These are phyloP conservation scores for Dendrolimus punctatus DNA, from an alignment of 1,140 invertebrate genomes.

Conservation along the genomic window DNA sequence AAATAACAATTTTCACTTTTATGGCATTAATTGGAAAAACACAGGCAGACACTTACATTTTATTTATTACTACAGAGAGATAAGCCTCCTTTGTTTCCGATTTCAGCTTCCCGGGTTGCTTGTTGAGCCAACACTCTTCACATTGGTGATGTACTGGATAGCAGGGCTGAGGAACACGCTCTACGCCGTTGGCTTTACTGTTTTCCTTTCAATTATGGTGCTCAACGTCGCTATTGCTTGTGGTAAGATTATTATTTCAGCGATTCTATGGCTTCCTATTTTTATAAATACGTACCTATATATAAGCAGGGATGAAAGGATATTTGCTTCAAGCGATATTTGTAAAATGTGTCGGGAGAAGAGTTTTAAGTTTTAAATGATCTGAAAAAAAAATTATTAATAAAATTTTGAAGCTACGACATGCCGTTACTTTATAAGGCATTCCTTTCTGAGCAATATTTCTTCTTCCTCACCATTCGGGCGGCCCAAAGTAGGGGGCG, in stretches of 20 bases:
- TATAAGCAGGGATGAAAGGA: no score
- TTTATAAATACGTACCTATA: no score
- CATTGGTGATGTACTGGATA: slow-evolving; percentile 84
- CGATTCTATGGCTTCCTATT: background rate
- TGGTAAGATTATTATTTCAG: slow-evolving; percentile 70
- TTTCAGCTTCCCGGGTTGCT: slow-evolving; percentile 84
- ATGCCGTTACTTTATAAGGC: no score
- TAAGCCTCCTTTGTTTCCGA: slow-evolving; percentile 1
- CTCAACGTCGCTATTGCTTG: slow-evolving; percentile 89
- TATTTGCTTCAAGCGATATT: no score
- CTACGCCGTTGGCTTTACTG: slow-evolving; percentile 79
- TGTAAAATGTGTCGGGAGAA: no score
- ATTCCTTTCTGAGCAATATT: no score
- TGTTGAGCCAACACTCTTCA: slow-evolving; percentile 84
- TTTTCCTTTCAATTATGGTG: slow-evolving; percentile 79
- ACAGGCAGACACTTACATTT: background rate
- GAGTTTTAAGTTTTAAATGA: no score
- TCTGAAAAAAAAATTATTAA: no score
- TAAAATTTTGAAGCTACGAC: no score
- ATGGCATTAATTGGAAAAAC: background rate
- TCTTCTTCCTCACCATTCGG: no score
- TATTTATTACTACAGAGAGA: slow-evolving; percentile 1
- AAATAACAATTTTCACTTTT: no score
- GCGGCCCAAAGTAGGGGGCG: no score
- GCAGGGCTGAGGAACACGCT: slow-evolving; percentile 78